phyloP scores from a whole-genome alignment of 2,113 vertebrate genomes.

The Dendropsophus ebraccatus region DNA sequence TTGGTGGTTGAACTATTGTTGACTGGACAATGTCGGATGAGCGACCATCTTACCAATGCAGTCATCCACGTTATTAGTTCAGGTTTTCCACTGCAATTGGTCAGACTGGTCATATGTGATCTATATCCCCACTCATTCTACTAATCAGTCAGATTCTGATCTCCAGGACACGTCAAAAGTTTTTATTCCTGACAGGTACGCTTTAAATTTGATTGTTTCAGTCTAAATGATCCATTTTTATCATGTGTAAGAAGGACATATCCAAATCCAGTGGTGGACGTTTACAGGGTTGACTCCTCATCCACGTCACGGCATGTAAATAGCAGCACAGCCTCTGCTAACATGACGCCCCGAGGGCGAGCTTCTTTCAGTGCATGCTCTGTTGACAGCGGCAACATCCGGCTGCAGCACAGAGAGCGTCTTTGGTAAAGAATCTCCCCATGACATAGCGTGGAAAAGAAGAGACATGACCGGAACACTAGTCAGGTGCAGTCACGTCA shows the following conservation, averaged over 20 bases:
- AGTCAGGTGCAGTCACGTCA: neutral
- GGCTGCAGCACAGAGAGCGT: neutral
- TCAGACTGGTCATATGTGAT: too few relatives aligned
- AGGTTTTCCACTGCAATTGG: too few relatives aligned
- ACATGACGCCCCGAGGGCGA: neutral
- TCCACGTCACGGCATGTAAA: neutral
- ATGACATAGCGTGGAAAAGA: neutral
- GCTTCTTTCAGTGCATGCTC: neutral
- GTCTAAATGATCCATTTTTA: too few relatives aligned
- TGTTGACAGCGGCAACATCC: slow-evolving; percentile 16
- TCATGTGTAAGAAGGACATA: neutral
- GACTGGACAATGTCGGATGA: too few relatives aligned
- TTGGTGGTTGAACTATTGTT: too few relatives aligned
- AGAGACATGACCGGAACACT: neutral
- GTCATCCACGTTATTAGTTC: too few relatives aligned
- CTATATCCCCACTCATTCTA: too few relatives aligned
- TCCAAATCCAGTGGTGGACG: neutral
- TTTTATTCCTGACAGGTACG: too few relatives aligned
- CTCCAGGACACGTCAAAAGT: too few relatives aligned
- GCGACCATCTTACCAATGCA: too few relatives aligned
- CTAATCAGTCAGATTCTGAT: too few relatives aligned
- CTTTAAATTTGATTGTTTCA: too few relatives aligned
- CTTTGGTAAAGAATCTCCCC: neutral
- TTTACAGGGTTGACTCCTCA: neutral
- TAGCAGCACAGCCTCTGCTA: neutral